Evolutionary conservation across 2,797 vertebrate species (phyloP).

Genomic region (Halcyon smyrnensis): DNA sequence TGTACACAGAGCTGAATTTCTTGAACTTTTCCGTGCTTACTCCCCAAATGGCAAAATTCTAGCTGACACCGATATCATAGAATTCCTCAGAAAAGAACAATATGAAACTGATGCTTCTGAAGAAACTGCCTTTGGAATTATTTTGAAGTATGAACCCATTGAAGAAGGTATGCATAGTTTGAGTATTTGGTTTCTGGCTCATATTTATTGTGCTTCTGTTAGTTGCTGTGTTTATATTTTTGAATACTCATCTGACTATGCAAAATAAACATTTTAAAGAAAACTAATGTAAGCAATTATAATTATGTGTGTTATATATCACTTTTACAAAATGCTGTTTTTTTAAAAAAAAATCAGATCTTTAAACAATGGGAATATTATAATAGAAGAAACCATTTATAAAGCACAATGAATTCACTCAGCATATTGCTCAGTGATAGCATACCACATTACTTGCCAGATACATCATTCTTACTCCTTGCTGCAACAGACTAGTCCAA

Average conservation of each 20-base stretch:
- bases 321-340: neutral
- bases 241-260: neutral
- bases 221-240: neutral
- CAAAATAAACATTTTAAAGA: neutral
- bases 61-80: constrained; percentile 59
- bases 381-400: neutral
- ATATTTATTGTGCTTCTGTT: neutral
- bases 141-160: constrained; percentile 86
- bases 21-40: constrained; percentile 79
- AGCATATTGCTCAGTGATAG: neutral
- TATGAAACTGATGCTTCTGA: constrained; percentile 53
- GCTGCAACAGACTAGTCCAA: neutral
- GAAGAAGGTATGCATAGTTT: constrained; percentile 79
- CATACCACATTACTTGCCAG: neutral
- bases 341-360: neutral
- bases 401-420: neutral
- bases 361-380: neutral
- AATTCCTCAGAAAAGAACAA: constrained; percentile 85
- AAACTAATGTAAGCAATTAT: neutral
- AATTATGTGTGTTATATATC: neutral
- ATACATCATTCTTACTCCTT: neutral
- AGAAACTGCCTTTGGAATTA: constrained; percentile 72
- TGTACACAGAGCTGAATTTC: constrained; percentile 76
- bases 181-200: neutral
- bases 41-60: constrained; percentile 64